Percentiles rank a stretch among this genome's conserved stretches.
Conservation (phyloP, 2,797 vertebrate genomes). For the Pipistrellus kuhlii region DNA sequence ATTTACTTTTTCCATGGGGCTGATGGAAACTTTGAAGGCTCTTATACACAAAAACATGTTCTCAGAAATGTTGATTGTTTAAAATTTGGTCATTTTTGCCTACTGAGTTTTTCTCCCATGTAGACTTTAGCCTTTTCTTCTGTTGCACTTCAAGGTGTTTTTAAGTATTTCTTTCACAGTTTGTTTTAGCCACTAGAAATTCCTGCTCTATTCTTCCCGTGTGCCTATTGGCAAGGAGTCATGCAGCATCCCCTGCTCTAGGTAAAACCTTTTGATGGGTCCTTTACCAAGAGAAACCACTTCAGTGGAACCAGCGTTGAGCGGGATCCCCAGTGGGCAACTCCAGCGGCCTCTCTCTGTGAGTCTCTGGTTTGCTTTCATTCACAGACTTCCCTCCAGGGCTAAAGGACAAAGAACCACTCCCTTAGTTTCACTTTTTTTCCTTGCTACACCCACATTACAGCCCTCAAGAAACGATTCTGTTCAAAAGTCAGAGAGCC, state of each 20-base stretch:
- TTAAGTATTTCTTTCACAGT: neutral
- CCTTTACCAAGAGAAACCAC: neutral
- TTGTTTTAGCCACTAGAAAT: neutral
- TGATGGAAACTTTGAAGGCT: neutral
- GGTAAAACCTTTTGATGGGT: neutral
- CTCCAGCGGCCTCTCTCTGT: neutral
- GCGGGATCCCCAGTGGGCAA: neutral
- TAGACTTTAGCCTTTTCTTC: neutral
- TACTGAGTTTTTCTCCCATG: neutral
- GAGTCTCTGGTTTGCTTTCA: neutral
- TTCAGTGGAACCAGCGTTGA: neutral
- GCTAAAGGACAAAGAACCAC: neutral
- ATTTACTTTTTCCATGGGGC: neutral
- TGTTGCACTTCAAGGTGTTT: neutral
- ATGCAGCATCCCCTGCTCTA: neutral
- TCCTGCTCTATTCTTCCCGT: neutral
- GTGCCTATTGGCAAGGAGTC: neutral
- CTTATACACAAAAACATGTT: neutral
- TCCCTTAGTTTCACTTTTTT: too few relatives aligned
- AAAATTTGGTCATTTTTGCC: neutral
- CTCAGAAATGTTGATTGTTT: neutral
- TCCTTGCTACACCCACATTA: rapidly evolving
- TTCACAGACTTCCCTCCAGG: neutral
- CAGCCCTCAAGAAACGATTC: neutral
- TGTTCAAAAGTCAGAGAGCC: neutral